phyloP scores from a whole-genome alignment of 1,140 invertebrate species.

The Latrodectus geometricus region DNA sequence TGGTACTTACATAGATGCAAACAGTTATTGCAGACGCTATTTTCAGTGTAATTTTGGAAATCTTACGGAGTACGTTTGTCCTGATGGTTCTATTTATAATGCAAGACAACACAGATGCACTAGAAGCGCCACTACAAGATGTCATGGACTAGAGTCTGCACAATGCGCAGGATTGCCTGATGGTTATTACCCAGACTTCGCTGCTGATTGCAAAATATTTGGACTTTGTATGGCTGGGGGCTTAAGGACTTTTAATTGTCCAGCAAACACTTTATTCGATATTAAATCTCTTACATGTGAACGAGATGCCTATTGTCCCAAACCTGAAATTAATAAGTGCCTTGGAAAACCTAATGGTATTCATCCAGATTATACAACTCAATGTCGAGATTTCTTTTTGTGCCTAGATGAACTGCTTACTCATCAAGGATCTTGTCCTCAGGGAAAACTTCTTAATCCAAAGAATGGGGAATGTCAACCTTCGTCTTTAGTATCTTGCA shows the following conservation, averaged over 20 bases:
- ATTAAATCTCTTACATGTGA: conserved; percentile 43
- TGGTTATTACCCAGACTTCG: conserved; percentile 69
- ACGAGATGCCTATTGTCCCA: not conserved
- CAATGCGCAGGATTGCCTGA: conserved; percentile 70
- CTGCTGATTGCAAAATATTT: conserved; percentile 45
- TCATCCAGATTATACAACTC: conserved; percentile 71
- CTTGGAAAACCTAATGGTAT: conserved; percentile 49
- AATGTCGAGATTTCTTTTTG: conserved; percentile 74
- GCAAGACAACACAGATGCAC: conserved; percentile 40
- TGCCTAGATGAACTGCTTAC: conserved; percentile 73
- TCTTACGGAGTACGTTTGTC: conserved; percentile 73
- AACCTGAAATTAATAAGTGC: conserved; percentile 34
- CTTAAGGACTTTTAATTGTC: conserved; percentile 60
- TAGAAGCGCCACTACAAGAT: not conserved
- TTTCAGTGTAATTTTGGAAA: conserved; percentile 68
- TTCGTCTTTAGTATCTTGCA: conserved; percentile 65
- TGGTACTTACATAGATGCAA: conserved; percentile 43
- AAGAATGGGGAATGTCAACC: conserved; percentile 68
- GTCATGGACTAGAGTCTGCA: conserved; percentile 2
- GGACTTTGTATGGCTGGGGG: conserved; percentile 51
- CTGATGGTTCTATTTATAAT: conserved; percentile 64
- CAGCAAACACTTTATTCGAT: conserved; percentile 60
- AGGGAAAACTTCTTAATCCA: conserved; percentile 73
- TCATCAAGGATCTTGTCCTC: conserved; percentile 72
- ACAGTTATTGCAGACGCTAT: conserved; percentile 30